A percentile compares a stretch with the other conserved stretches of the same genome.
Conservation (phyloP, 2,113 vertebrate genomes). For the Entomyzon cyanotis region DNA sequence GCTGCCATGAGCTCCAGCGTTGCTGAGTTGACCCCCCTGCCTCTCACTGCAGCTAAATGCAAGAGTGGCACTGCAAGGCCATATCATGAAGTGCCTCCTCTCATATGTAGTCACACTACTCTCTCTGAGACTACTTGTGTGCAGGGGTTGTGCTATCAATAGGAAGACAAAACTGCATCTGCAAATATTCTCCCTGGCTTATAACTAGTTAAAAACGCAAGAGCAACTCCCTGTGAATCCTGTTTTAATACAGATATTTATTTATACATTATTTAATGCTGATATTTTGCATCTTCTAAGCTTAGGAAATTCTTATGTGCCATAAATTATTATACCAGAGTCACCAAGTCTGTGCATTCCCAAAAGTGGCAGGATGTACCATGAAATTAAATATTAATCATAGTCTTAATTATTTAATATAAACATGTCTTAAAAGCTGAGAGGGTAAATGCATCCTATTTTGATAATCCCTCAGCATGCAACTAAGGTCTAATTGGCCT, state of each 20-base stretch:
- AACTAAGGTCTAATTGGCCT: not conserved
- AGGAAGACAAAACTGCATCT: not conserved
- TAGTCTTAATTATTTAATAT: no score
- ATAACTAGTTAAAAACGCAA: not conserved
- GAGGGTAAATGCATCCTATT: slow-evolving; percentile 49
- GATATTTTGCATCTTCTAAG: not conserved
- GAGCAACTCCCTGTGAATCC: not conserved
- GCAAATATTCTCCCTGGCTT: not conserved
- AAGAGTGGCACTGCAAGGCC: not conserved
- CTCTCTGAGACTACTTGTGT: not conserved
- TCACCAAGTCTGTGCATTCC: not conserved
- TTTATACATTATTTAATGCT: not conserved
- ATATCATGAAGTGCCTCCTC: not conserved
- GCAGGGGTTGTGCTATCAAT: not conserved
- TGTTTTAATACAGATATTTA: not conserved
- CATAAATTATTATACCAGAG: not conserved
- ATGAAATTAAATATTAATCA: not conserved
- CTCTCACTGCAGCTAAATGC: not conserved
- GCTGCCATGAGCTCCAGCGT: not conserved
- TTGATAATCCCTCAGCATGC: not conserved
- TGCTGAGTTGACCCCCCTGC: not conserved
- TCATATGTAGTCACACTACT: not conserved
- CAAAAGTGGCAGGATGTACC: not conserved
- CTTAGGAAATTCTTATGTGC: not conserved
- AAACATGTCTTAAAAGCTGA: slow-evolving; percentile 31